A percentile compares a stretch with the other conserved stretches of the same genome.
These are phyloP conservation scores for Pipistrellus nathusii DNA, from an alignment of 2,797 vertebrate genomes.

Conservation along the genomic window DNA sequence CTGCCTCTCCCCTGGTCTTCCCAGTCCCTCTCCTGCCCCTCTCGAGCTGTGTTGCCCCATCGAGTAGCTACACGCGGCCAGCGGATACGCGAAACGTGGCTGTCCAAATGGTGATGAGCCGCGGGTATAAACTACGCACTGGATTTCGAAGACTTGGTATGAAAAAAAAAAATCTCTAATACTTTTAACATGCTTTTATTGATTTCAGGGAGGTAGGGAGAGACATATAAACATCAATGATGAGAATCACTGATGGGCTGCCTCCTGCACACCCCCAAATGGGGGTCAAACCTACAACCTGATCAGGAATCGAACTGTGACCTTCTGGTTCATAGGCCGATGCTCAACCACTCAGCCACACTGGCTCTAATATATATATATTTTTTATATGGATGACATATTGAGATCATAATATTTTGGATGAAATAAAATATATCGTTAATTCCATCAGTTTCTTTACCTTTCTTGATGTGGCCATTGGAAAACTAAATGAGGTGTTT, in stretches of 20 bases:
- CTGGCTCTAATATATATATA: background rate
- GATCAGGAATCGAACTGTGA: no score
- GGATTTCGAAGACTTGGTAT: background rate
- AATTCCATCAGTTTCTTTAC: constrained; percentile 34
- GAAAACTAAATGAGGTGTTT: background rate
- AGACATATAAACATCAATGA: no score
- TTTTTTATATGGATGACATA: background rate
- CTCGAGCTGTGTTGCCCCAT: background rate
- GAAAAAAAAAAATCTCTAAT: background rate
- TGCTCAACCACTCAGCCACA: no score
- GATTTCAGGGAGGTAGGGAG: no score
- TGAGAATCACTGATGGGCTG: no score
- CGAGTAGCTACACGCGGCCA: background rate
- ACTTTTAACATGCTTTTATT: background rate
- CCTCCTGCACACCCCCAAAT: no score
- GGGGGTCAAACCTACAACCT: no score
- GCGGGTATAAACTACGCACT: background rate
- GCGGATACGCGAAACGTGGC: background rate
- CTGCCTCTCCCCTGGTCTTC: background rate
- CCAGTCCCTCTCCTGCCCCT: background rate
- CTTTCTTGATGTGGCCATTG: background rate
- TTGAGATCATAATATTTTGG: background rate
- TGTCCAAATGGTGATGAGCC: background rate
- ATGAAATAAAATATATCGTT: constrained; percentile 12
- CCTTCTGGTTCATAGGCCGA: no score